Percentiles rank a stretch among this genome's conserved stretches.
Evolutionary conservation across 2,888 invertebrate genomes (phyloP).

Genomic region (Pachliopta kotzebuea): DNA sequence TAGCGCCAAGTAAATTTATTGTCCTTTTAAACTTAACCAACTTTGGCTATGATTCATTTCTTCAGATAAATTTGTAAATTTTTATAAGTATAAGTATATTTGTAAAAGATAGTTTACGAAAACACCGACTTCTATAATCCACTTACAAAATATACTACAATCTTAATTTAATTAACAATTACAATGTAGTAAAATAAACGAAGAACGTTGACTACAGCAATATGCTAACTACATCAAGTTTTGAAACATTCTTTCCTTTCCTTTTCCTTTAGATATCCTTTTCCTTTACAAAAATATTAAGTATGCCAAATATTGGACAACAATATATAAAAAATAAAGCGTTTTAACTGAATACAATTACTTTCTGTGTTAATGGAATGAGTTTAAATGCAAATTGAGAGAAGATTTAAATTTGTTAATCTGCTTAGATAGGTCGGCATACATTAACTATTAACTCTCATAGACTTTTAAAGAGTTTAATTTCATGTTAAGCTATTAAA

Average conservation of each 20-base stretch:
- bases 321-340: not conserved
- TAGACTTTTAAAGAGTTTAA: not conserved
- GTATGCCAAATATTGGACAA: too few species aligned
- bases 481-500: not conserved
- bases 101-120: too few species aligned
- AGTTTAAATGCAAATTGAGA: not conserved
- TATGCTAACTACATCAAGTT: too few species aligned
- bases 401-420: slow-evolving; percentile 5
- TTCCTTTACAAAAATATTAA: too few species aligned
- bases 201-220: too few species aligned
- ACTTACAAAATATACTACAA: too few species aligned
- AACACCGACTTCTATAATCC: too few species aligned
- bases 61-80: not conserved
- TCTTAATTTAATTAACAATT: too few species aligned
- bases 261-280: too few species aligned
- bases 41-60: not conserved
- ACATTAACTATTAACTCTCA: not conserved
- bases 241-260: too few species aligned
- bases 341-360: not conserved
- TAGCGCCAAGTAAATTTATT: not conserved
- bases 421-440: not conserved
- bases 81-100: not conserved
- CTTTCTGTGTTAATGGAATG: not conserved
- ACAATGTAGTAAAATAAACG: too few species aligned
- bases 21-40: not conserved